A percentile compares a stretch with the other conserved stretches of the same genome.
Conservation (phyloP, 35 echinoderm and acorn worm genomes). For the Heliocidaris tuberculata region DNA sequence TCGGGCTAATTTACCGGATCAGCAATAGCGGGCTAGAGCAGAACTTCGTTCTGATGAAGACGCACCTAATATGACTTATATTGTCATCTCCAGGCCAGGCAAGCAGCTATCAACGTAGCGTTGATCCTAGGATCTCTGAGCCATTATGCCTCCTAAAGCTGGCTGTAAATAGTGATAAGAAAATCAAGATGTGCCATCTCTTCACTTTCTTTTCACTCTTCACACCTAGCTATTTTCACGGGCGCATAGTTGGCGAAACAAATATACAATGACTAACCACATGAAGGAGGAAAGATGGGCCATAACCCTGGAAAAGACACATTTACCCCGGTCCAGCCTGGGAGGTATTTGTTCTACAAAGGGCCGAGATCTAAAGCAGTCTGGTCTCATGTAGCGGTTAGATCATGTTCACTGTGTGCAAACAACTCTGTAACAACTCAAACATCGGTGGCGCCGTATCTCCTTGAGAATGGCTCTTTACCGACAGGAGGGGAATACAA, state of each 20-base stretch:
- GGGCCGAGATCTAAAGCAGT: background rate
- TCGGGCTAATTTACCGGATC: too few relatives aligned
- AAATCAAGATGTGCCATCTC: too few relatives aligned
- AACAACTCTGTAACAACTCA: conserved; percentile 13
- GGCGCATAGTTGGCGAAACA: background rate
- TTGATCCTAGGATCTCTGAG: too few relatives aligned
- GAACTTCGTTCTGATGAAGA: too few relatives aligned
- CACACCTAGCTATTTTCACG: too few relatives aligned
- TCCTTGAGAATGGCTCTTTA: background rate
- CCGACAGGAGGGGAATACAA: background rate
- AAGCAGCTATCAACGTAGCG: too few relatives aligned
- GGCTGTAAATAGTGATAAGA: too few relatives aligned
- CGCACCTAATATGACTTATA: too few relatives aligned
- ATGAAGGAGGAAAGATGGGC: background rate
- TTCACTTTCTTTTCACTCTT: too few relatives aligned
- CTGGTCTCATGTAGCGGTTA: background rate
- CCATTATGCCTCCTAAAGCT: too few relatives aligned
- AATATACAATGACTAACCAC: background rate
- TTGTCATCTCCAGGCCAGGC: too few relatives aligned
- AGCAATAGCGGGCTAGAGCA: too few relatives aligned
- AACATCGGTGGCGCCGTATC: background rate
- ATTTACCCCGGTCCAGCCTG: background rate
- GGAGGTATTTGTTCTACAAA: background rate
- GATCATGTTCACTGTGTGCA: conserved; percentile 22
- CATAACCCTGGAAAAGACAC: background rate